A percentile compares a stretch with the other conserved stretches of the same genome.
These are phyloP conservation scores for Cassiopea andromeda DNA, from an alignment of 30 jellyfish, hydroid and myxozoan genomes.

Conservation along the genomic window DNA sequence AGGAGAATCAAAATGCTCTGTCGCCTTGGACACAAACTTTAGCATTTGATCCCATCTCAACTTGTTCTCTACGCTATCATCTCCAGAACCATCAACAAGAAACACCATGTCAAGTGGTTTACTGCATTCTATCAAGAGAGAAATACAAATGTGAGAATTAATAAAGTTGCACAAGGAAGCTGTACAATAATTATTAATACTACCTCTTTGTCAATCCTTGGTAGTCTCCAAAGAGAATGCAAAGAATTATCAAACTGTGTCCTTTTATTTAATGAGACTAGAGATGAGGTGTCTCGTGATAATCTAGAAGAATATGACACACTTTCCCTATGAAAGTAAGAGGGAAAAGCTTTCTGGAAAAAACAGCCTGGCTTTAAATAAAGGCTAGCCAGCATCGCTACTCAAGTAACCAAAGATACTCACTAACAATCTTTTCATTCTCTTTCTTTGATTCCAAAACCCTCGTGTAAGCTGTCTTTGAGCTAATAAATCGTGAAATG, in stretches of 20 bases:
- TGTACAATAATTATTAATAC: too few species aligned
- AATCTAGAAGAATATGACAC: too few species aligned
- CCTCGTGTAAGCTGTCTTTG: conserved; percentile 40
- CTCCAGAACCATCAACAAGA: conserved; percentile 94
- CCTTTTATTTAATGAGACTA: too few species aligned
- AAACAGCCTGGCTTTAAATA: too few species aligned
- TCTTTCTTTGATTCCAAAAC: conserved; percentile 43
- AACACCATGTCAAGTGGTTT: conserved; percentile 85
- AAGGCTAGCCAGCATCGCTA: too few species aligned
- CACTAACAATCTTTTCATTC: conserved; percentile 38
- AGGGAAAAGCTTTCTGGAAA: too few species aligned
- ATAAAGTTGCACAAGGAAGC: neutral
- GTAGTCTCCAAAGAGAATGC: too few species aligned
- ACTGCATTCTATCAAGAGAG: conserved; percentile 72
- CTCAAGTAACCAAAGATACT: neutral
- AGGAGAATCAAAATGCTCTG: conserved; percentile 81
- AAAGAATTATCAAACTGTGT: too few species aligned
- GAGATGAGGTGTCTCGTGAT: too few species aligned
- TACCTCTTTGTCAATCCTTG: too few species aligned
- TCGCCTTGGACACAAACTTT: conserved; percentile 61
- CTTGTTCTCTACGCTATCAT: conserved; percentile 45
- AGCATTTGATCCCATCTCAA: conserved; percentile 88
- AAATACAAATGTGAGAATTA: neutral
- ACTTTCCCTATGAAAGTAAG: too few species aligned
- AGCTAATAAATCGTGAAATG: conserved; percentile 9